Base-by-base conservation (phyloP, 2,113 vertebrate genomes). In the Ondatra zibethicus region DNA sequence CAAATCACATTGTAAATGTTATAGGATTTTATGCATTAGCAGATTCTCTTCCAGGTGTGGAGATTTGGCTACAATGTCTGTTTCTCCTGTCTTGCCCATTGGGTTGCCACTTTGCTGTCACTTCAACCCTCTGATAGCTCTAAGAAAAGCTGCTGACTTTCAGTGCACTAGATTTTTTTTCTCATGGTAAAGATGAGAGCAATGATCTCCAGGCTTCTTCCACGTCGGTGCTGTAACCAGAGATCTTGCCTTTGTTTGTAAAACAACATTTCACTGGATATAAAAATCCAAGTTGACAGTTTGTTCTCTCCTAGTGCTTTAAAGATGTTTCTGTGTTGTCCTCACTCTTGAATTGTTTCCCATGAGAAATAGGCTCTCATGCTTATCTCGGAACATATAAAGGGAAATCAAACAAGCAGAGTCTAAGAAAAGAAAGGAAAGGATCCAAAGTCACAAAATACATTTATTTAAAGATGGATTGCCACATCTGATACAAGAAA, bases 391-490 rank as follows among this genome's bases (percentile, higher is more conserved):
- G 87, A 93, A 87, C 89, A 93, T 50, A 93, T 45, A 87, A 86
- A 42, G 85, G 77, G 39, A 97, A 97, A 96, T 93, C 95, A 95
- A 96, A 82, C 61, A 94, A 92, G 70, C 36, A 47, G 39, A 52
- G 58, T 70, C 93, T 77, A 45, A 91, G 66, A 94, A 81, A 77
- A 95, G 45, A n/a, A 82, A 89, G 47, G 81, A 92, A 94, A 93
- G 61, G 1, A 76, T 92, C 92, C 72, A 78, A 94, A 93, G 88
- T 82, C 88, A 92, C 13, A 91, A 61, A 78, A 89, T 96, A 94
- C 84, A 84, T 93, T 97, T 96, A 96, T 95, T 91, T 96, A 95
- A 96, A 94, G 96, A 95, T 96, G 61, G 96, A 96, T 93, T 52
- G 75, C 87, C 77, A 89, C 45, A 89, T 89, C 39, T 84, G 31